Base-by-base conservation (phyloP, 2,797 vertebrate species). In the Tachyglossus aculeatus region DNA sequence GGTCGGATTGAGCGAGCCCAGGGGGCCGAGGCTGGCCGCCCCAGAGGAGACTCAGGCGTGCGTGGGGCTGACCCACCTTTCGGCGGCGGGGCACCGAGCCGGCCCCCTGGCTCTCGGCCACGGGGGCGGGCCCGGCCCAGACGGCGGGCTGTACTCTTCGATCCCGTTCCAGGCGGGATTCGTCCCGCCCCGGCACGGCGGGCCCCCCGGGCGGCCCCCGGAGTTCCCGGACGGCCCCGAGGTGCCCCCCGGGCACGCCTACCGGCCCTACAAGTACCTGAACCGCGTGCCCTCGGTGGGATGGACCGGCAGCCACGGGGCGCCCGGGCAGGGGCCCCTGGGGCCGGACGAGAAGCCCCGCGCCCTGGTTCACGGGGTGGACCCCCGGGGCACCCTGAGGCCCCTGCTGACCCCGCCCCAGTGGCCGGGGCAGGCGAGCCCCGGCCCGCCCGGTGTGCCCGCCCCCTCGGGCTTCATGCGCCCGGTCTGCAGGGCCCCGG, bases 401-500 rank as follows among this genome's bases (percentile, higher is more conserved):
- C 94, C 93, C 1, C 93, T 95, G 0, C 80, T 93, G 45, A 91
- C 94, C 29, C 86, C 94, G 44, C 89, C 92, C 82, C 95, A 96
- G 39, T 97, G 96, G 96, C 90, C 93, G 1, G 96, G 97, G 81
- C 93, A 91, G 19, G 93, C 92, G 0, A 89, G 86, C 66, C 93
- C 92, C 72, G 89, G 93, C 90, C 91, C 92, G 93, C 91, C 89
- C 1, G 89, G 78, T 84, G 68, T 87, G 69, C 88, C 89, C 70
- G n/a, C n/a, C n/a, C 74, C 90, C 87, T 84, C 95, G 86, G 86
- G 96, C 90, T 91, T 90, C 67, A 91, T 86, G 89, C 93, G 87
- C 71, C 58, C 86, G 0, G 80, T 90, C 0, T 91, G 88, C 53
- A 92, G 92, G 74, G 65, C 72, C 0, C 0, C 81, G 0, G 14